phyloP scores from a whole-genome alignment of 2,888 invertebrate genomes.

The Fissipunctia ypsillon region DNA sequence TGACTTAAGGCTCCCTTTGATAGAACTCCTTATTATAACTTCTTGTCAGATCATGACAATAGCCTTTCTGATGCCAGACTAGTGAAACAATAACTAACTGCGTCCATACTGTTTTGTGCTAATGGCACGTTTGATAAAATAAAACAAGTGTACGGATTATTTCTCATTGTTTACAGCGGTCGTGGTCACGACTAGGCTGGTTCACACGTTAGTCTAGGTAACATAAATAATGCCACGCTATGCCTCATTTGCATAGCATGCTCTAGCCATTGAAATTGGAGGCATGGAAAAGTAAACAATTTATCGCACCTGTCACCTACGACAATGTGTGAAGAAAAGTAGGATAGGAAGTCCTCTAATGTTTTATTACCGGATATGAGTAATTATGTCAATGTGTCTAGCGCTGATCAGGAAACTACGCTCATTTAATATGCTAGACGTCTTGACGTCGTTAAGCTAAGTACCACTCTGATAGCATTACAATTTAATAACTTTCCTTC shows the following conservation, averaged over 20 bases:
- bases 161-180: slow-evolving; percentile 48
- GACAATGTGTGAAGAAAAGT: slow-evolving; percentile 25
- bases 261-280: slow-evolving; percentile 45
- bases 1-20: slow-evolving; percentile 22
- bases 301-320: slow-evolving; percentile 49
- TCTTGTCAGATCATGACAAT: slow-evolving; percentile 38
- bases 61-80: slow-evolving; percentile 12
- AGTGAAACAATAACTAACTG: slow-evolving; percentile 33
- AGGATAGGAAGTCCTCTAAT: slow-evolving; percentile 42
- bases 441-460: slow-evolving; percentile 32
- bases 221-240: slow-evolving; percentile 60
- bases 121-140: slow-evolving; percentile 57
- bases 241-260: slow-evolving; percentile 53
- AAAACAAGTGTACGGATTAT: slow-evolving; percentile 48
- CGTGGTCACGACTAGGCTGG: slow-evolving; percentile 64
- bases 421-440: slow-evolving; percentile 58
- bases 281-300: slow-evolving; percentile 53
- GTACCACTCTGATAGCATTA: slow-evolving; percentile 37
- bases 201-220: slow-evolving; percentile 62
- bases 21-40: slow-evolving; percentile 21
- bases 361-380: slow-evolving; percentile 55
- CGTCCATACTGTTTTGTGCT: slow-evolving; percentile 27
- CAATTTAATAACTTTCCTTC: slow-evolving; percentile 42
- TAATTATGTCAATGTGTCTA: slow-evolving; percentile 58
- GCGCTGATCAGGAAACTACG: slow-evolving; percentile 49